Conservation (phyloP, 2,888 invertebrate genomes). For the Rapana venosa region DNA sequence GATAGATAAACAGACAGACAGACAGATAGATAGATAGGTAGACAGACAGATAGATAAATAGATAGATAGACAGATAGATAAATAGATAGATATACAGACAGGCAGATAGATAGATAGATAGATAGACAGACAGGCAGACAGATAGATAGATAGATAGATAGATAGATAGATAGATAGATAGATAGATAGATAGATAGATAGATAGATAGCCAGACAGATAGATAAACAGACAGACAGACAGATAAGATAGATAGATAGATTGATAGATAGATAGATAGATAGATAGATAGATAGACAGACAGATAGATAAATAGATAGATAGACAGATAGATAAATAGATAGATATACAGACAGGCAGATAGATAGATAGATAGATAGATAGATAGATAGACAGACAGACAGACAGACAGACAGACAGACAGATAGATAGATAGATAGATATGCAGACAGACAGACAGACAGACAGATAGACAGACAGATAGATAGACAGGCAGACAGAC, state of each 20-base stretch:
- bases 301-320: not conserved
- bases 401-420: not conserved
- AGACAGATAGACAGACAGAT: not conserved
- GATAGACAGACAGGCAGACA: too few relatives aligned
- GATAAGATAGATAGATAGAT: not conserved
- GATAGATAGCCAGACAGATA: not conserved
- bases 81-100: too few relatives aligned
- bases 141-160: not conserved
- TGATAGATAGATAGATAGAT: not conserved
- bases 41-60: too few relatives aligned
- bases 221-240: not conserved
- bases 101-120: too few relatives aligned
- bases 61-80: not conserved
- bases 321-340: not conserved
- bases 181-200: not conserved
- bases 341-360: not conserved
- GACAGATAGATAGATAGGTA: not conserved
- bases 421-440: not conserved
- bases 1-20: not conserved
- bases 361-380: not conserved
- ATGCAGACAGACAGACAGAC: not conserved
- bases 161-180: not conserved
- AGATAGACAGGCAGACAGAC: not conserved
- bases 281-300: not conserved
- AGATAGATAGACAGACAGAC: not conserved